Evolutionary conservation across 92 coral and sea anemone genomes (phyloP).

Genomic region (Siderastrea siderea): DNA sequence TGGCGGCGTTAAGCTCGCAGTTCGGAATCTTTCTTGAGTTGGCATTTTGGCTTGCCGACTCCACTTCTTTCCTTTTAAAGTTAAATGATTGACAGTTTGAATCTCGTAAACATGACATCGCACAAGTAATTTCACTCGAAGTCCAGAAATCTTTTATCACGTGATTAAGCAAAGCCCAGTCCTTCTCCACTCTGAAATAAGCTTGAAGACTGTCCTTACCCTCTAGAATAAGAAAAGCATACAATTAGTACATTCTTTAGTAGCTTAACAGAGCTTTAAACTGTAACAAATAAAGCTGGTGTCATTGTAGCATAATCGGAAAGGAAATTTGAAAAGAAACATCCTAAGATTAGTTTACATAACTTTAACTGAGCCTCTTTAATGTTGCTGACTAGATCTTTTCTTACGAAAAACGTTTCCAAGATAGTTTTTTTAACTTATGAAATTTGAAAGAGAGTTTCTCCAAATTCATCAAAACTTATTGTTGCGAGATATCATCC

Average conservation of each 20-base stretch:
- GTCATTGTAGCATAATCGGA: too few species aligned
- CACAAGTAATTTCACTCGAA: slow-evolving; percentile 21
- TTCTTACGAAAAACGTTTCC: too few species aligned
- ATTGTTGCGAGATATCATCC: too few species aligned
- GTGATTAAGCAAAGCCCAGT: slow-evolving; percentile 25
- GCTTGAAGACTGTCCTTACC: not conserved
- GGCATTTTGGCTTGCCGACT: not conserved
- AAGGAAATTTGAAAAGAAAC: too few species aligned
- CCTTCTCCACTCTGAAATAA: slow-evolving; percentile 7
- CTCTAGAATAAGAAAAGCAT: not conserved
- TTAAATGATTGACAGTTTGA: slow-evolving; percentile 22
- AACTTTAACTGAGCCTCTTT: too few species aligned
- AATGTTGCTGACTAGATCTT: too few species aligned
- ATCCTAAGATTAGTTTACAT: too few species aligned
- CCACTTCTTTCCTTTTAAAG: not conserved
- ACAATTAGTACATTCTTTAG: not conserved
- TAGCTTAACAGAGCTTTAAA: not conserved
- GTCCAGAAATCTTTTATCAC: slow-evolving; percentile 4
- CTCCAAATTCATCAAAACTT: too few species aligned
- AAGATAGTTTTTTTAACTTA: too few species aligned
- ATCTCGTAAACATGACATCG: slow-evolving; percentile 25
- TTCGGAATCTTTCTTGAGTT: not conserved
- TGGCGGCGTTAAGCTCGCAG: slow-evolving; percentile 39
- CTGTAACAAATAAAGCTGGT: not conserved
- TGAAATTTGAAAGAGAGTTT: too few species aligned